A percentile compares a stretch with the other conserved stretches of the same genome.
Evolutionary conservation across 2,797 vertebrate species (phyloP).

Genomic region (Nyctibius grandis): DNA sequence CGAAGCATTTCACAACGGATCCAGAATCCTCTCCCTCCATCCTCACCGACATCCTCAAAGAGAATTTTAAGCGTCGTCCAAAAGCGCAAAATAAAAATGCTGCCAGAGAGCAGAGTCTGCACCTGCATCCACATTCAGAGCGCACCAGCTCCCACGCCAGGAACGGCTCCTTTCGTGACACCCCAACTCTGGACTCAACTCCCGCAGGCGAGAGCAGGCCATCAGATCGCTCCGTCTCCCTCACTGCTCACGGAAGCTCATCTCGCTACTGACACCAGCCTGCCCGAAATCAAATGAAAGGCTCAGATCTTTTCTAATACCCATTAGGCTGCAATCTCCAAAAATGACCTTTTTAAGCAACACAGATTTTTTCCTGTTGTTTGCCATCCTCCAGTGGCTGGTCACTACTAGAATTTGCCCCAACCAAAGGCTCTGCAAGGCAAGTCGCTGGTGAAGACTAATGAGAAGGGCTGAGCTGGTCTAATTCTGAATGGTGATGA

Average conservation of each 20-base stretch:
- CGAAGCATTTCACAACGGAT: not conserved
- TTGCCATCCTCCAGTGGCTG: not conserved
- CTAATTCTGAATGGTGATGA: not conserved
- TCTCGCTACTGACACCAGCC: not conserved
- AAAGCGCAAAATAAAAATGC: not conserved
- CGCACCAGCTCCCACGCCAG: not conserved
- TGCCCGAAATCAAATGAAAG: not conserved
- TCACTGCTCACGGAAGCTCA: not conserved
- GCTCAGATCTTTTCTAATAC: not conserved
- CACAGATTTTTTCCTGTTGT: not conserved
- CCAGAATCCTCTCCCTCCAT: not conserved
- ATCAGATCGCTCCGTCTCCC: not conserved
- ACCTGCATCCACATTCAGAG: not conserved
- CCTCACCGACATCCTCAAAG: not conserved
- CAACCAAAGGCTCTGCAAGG: not conserved
- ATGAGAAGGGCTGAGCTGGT: not conserved
- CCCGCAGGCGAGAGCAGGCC: rapidly evolving
- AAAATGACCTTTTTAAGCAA: not conserved
- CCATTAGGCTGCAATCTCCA: not conserved
- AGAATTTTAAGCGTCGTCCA: not conserved
- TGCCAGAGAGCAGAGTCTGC: not conserved
- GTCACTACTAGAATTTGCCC: not conserved
- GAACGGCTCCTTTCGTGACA: not conserved
- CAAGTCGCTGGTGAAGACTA: rapidly evolving
- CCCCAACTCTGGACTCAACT: rapidly evolving